These are phyloP conservation scores for Cylloceria caligata DNA, from an alignment of 2,888 invertebrate species.

Conservation along the genomic window DNA sequence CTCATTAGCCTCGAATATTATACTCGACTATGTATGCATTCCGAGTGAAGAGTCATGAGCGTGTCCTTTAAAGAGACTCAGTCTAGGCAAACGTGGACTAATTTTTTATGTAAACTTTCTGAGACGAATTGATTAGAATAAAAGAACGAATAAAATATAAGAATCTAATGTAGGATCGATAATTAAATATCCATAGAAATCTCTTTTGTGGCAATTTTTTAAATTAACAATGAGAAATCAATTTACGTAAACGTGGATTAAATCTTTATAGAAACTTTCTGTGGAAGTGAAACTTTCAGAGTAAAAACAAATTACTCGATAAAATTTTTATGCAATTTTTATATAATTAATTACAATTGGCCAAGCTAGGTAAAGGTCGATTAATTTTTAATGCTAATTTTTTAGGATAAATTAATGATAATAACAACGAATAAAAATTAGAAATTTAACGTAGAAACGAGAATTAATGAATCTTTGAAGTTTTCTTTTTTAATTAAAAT, in stretches of 20 bases:
- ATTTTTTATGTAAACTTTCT: not conserved
- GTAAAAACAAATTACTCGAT: too few species aligned
- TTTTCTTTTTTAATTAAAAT: too few species aligned
- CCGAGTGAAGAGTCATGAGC: not conserved
- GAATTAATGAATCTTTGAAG: too few species aligned
- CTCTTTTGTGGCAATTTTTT: too few species aligned
- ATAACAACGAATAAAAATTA: not conserved
- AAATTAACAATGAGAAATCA: too few species aligned
- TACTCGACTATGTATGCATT: slow-evolving; percentile 30
- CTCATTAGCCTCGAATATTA: slow-evolving; percentile 55
- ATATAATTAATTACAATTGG: too few species aligned
- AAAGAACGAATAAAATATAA: not conserved
- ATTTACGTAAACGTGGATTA: too few species aligned
- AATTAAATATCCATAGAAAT: too few species aligned
- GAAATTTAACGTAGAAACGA: not conserved
- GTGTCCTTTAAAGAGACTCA: slow-evolving; percentile 6
- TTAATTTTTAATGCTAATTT: not conserved
- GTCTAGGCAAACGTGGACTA: not conserved
- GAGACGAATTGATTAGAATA: not conserved
- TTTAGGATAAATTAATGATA: not conserved
- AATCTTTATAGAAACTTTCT: too few species aligned
- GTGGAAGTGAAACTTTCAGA: too few species aligned
- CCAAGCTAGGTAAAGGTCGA: not conserved
- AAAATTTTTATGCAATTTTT: too few species aligned
- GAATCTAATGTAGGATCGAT: too few species aligned